phyloP scores from a whole-genome alignment of 2,888 invertebrate species.

The Scaptomyza parva region DNA sequence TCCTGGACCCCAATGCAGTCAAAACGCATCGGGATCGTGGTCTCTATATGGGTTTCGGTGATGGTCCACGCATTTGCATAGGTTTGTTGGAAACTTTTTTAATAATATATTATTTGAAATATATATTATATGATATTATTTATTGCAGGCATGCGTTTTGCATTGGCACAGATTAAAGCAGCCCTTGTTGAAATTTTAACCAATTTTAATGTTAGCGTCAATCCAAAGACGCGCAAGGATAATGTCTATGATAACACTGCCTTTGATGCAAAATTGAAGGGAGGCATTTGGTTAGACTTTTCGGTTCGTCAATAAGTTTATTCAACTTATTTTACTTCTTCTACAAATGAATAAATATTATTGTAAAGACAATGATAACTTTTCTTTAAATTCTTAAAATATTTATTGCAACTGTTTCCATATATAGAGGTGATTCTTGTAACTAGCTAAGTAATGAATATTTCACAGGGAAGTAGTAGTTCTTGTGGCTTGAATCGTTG shows the following conservation, averaged over 20 bases:
- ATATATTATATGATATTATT: background rate
- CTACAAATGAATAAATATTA: too few relatives aligned
- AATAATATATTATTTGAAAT: background rate
- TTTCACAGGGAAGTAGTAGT: background rate
- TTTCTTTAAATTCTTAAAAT: too few relatives aligned
- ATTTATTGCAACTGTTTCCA: too few relatives aligned
- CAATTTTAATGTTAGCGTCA: conserved; percentile 80
- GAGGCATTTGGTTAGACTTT: conserved; percentile 80
- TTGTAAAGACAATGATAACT: too few relatives aligned
- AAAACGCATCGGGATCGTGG: conserved; percentile 79
- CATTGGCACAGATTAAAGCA: conserved; percentile 79
- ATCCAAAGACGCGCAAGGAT: conserved; percentile 79
- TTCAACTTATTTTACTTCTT: too few relatives aligned
- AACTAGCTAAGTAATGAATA: too few relatives aligned
- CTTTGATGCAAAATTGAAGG: conserved; percentile 67
- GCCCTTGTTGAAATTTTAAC: conserved; percentile 77
- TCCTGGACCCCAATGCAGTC: conserved; percentile 69
- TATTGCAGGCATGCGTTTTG: conserved; percentile 82
- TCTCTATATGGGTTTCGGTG: conserved; percentile 77
- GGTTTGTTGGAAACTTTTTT: conserved; percentile 47
- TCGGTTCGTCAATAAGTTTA: conserved; percentile 44
- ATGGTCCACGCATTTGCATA: conserved; percentile 82
- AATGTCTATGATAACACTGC: conserved; percentile 69
- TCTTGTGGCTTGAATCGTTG: background rate
- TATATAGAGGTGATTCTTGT: background rate